Base-by-base conservation (phyloP, 2,797 vertebrate species). In the Pantherophis vulpinus region DNA sequence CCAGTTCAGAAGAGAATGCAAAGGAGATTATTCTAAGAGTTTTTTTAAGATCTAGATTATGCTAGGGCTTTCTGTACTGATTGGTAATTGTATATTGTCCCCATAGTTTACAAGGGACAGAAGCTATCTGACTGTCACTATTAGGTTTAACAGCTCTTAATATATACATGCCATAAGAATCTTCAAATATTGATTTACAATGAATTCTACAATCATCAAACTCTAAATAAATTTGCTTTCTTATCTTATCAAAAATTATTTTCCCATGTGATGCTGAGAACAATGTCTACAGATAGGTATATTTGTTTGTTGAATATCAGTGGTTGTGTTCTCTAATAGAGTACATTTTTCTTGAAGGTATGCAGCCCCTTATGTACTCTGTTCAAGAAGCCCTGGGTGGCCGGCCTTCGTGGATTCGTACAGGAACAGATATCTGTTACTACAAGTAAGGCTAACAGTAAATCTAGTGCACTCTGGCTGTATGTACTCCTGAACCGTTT, bases 301-400 rank as follows among this genome's bases (percentile, higher is more conserved):
- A n/a, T 5, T 92, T 56, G 10, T 0, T 95, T 91, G 32, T 16
- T 92, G n/a, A 9, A 86, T 61, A 27, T 94, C 8, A 59, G 89
- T 90, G 91, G 51, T 11, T 54, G 0, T 91, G 61, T 92, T 91
- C 59, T n/a, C 18, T 93, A 63, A 18, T 90, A 92, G 63, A 91
- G 63, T 10, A 0, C 89, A 90, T 94, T 92, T 95, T 92, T 92
- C 88, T 94, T 95, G 74, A 94, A 99, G 99, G 99, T 95, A 99
- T 99, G 99, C 99, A 99, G 93, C 98, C 98, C 87, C 97, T 99
- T 90, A 99, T 99, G 99, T 99, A 99, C 97, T 99, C 99, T 0
- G 99, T 99, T 93, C 99, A 99, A 96, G 99, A 99, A 96, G 99
- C 99, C n/a, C 98, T 99, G 95, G 97, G 96, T 63, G 98, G 98